Evolutionary conservation across 2,797 vertebrate species (phyloP).

Genomic region (Diplodus sargus): DNA sequence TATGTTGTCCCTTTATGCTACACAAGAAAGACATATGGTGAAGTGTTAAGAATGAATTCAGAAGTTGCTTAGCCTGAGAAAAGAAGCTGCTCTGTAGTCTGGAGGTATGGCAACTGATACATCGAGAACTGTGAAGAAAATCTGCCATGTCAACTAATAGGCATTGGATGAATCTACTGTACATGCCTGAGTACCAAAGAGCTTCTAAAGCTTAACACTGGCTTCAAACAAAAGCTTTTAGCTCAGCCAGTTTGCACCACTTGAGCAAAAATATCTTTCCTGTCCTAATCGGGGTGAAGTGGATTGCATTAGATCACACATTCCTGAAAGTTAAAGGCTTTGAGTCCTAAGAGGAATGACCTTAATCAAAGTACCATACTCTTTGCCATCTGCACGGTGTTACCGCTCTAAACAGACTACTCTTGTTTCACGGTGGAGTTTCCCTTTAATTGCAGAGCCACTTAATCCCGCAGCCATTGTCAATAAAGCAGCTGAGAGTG

Average conservation of each 20-base stretch:
- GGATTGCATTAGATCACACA: constrained; percentile 5
- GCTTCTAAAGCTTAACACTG: constrained; percentile 9
- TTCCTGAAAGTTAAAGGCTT: constrained; percentile 16
- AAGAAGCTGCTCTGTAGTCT: too few relatives aligned
- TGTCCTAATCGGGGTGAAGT: neutral
- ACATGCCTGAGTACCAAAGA: constrained; percentile 6
- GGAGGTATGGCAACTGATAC: too few relatives aligned
- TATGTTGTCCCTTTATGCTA: too few relatives aligned
- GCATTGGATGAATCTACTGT: constrained; percentile 28
- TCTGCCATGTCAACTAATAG: constrained; percentile 17
- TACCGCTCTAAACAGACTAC: constrained; percentile 38
- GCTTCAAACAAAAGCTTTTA: constrained; percentile 44
- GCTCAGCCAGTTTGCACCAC: constrained; percentile 20
- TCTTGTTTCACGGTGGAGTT: constrained; percentile 57
- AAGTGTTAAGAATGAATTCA: too few relatives aligned
- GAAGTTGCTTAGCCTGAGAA: too few relatives aligned
- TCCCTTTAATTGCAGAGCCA: constrained; percentile 60
- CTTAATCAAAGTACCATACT: constrained; percentile 6
- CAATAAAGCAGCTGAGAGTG: constrained; percentile 50
- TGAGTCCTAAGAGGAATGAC: constrained; percentile 5
- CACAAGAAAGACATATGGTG: too few relatives aligned
- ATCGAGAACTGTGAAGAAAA: constrained; percentile 27
- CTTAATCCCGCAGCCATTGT: constrained; percentile 60
- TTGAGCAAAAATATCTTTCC: constrained; percentile 13
- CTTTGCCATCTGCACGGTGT: constrained; percentile 16